Evolutionary conservation across 2,888 invertebrate genomes (phyloP).

Genomic region (Spilarctia lutea): DNA sequence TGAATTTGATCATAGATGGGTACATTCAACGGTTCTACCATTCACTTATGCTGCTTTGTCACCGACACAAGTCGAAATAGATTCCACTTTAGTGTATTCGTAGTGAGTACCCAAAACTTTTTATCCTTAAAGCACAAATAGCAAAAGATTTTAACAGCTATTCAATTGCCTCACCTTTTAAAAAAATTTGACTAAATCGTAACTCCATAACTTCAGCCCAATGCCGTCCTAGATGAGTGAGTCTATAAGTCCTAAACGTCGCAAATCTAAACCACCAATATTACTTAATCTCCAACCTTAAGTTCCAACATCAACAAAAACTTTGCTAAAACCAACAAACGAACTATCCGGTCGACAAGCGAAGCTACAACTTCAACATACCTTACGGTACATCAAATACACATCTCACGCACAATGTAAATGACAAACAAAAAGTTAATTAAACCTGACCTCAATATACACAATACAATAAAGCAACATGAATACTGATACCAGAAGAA

Average conservation of each 20-base stretch:
- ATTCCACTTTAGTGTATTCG: background rate
- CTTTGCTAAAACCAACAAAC: slow-evolving; percentile 4
- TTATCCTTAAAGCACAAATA: background rate
- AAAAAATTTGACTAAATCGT: no score
- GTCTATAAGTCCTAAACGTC: background rate
- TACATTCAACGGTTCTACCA: background rate
- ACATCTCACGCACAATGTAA: slow-evolving; percentile 50
- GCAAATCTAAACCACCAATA: background rate
- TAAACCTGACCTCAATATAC: slow-evolving; percentile 65
- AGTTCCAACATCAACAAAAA: background rate
- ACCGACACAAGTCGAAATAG: background rate
- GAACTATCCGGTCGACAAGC: slow-evolving; percentile 30
- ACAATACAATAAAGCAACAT: slow-evolving; percentile 45
- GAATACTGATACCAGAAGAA: slow-evolving; percentile 44
- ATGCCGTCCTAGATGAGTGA: no score
- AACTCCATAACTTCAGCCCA: no score
- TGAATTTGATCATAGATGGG: background rate
- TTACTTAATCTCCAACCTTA: background rate
- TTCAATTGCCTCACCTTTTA: no score
- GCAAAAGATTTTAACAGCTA: background rate
- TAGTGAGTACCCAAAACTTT: background rate
- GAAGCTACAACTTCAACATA: slow-evolving; percentile 1
- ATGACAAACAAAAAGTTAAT: slow-evolving; percentile 63
- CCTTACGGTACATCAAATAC: slow-evolving; percentile 34
- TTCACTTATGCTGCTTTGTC: background rate